Evolutionary conservation across 1,140 invertebrate species (phyloP).

Genomic region (Polypedilum pembai): DNA sequence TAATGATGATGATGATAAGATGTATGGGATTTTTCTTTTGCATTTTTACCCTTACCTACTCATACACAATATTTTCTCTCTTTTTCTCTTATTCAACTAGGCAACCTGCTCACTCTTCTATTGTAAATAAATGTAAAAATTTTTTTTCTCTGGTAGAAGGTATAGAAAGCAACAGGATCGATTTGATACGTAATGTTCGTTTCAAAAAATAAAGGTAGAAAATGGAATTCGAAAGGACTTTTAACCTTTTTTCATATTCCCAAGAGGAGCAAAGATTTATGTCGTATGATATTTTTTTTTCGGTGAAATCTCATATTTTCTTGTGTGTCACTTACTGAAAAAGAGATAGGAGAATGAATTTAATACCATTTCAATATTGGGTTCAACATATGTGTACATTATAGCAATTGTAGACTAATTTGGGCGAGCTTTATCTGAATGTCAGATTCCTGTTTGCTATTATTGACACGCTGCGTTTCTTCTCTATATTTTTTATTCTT

Average conservation of each 20-base stretch:
- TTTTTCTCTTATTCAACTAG: too few species aligned
- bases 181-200: slow-evolving; percentile 9
- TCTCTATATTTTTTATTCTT: not conserved
- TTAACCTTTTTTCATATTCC: slow-evolving; percentile 22
- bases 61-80: not conserved
- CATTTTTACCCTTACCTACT: not conserved
- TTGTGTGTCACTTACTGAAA: not conserved
- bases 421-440: not conserved
- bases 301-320: not conserved
- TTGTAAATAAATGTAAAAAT: not conserved
- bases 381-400: slow-evolving; percentile 10
- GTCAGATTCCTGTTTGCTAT: not conserved
- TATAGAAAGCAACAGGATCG: slow-evolving; percentile 18
- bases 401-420: not conserved
- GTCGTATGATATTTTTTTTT: slow-evolving; percentile 5
- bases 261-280: slow-evolving; percentile 23
- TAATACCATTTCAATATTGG: not conserved
- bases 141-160: not conserved
- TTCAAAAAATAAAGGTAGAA: not conserved
- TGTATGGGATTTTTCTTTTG: slow-evolving; percentile 21
- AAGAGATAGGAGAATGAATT: not conserved
- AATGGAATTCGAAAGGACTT: slow-evolving; percentile 15
- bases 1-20: slow-evolving; percentile 23
- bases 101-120: not conserved
- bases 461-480: not conserved